Base-by-base conservation (phyloP, 2,888 invertebrate genomes). In the Apeira syringaria region DNA sequence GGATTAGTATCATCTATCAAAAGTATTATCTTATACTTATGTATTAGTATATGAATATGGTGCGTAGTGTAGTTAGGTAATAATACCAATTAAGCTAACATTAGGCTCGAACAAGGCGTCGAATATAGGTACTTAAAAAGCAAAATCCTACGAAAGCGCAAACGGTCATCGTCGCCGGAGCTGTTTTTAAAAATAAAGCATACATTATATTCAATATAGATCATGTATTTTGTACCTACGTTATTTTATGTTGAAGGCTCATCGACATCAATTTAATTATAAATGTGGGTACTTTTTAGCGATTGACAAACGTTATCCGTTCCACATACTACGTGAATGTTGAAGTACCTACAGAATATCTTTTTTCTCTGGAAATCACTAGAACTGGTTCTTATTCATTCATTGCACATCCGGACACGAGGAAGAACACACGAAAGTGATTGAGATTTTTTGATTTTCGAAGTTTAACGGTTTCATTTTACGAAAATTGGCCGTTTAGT, bases 331-430 rank as follows among this genome's bases (percentile, higher is more conserved):
- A 20, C 2, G 6, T 5, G 5, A 1, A 24, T 24, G 2, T 24
- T 2, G 4, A 9, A 9, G 12, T 68, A 76, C 79, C 78, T 61
- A 41, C 47, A 54, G 51, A 49, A 42, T 24, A 10, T 42, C 2
- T 0, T 15, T 42, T 18, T 33, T 41, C 4, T 9, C 25, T 5
- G n/a, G 32, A 44, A 33, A 27, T 45, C 43, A 43, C 32, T 53
- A 51, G 56, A 61, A 15, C 13, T 42, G 56, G 65, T 72, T 57
- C 47, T 72, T 7, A 7, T 7, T 59, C 62, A 54, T 47, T 64
- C 86, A 87, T 85, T 87, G 67, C 75, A 74, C 60, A 64, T 52
- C 47, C 66, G 65, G 78, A 59, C 77, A 75, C 79, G 70, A 73
- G 69, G 72, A 54, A 41, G 64, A 61, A 68, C 68, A 70, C 38